These are phyloP conservation scores for Brienomyrus brachyistius DNA, from an alignment of 2,113 vertebrate species.

Conservation along the genomic window DNA sequence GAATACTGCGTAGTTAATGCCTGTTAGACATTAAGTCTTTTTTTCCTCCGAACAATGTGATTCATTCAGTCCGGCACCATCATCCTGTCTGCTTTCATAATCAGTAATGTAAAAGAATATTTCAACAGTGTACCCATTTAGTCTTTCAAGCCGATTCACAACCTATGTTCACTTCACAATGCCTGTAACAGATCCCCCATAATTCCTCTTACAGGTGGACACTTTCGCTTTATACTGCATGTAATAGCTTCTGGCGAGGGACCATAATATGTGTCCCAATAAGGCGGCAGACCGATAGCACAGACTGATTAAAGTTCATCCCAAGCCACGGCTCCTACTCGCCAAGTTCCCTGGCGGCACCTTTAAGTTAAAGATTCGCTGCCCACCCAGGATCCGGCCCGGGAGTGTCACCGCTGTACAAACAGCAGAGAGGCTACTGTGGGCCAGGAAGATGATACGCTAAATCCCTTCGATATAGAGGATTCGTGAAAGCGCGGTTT, in stretches of 20 bases:
- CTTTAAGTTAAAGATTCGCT: background rate
- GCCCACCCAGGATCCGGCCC: too few relatives aligned
- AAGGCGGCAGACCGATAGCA: conserved; percentile 31
- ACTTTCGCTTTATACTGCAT: conserved; percentile 42
- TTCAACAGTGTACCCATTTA: background rate
- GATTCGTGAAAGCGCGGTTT: background rate
- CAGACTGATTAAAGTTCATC: background rate
- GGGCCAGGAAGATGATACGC: background rate
- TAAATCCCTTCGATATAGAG: background rate
- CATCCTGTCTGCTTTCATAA: conserved; percentile 14
- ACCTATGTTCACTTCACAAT: conserved; percentile 32
- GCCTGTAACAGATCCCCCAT: conserved; percentile 38
- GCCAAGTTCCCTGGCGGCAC: conserved; percentile 12
- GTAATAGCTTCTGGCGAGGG: conserved; percentile 47
- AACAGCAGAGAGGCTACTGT: background rate
- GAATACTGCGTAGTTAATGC: background rate
- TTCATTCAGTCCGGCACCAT: conserved; percentile 7
- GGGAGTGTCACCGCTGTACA: background rate
- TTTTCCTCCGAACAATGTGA: conserved; percentile 9
- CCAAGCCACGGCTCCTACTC: background rate
- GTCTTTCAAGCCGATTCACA: background rate
- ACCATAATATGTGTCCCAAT: conserved; percentile 36
- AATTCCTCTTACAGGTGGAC: conserved; percentile 44
- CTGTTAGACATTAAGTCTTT: conserved; percentile 9
- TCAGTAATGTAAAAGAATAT: conserved; percentile 19